Conservation (phyloP, 2,113 vertebrate species). For the Spilogale gracilis region DNA sequence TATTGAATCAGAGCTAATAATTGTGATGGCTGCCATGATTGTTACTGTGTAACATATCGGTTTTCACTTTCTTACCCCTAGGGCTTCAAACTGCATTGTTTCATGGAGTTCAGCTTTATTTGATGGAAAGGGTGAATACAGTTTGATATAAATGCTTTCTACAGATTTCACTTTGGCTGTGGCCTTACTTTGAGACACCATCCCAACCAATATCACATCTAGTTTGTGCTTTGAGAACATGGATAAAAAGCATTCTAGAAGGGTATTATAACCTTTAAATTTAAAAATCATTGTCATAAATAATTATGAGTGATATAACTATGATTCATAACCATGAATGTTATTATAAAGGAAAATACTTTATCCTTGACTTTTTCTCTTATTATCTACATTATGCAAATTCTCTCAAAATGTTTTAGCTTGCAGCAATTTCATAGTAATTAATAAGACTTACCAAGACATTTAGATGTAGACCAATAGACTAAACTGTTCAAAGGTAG, state of each 20-base stretch:
- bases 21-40: slow-evolving; percentile 21
- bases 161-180: not conserved
- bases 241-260: not conserved
- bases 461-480: not conserved
- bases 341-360: not conserved
- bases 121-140: not conserved
- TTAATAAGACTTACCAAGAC: not conserved
- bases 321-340: not conserved
- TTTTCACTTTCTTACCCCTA: slow-evolving; percentile 1
- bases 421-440: not conserved
- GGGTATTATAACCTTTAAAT: slow-evolving; percentile 5
- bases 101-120: slow-evolving; percentile 44
- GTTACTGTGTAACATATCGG: not conserved
- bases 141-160: slow-evolving; percentile 34
- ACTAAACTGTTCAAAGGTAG: slow-evolving; percentile 1
- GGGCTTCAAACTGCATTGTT: slow-evolving; percentile 47
- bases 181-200: slow-evolving; percentile 31
- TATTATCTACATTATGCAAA: slow-evolving; percentile 18
- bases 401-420: not conserved
- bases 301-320: not conserved
- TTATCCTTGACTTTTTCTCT: not conserved
- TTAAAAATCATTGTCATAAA: slow-evolving; percentile 9
- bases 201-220: not conserved
- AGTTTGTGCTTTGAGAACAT: not conserved
- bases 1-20: slow-evolving; percentile 45